Evolutionary conservation across 1,140 invertebrate genomes (phyloP).

Genomic region (Anthonomus grandis): DNA sequence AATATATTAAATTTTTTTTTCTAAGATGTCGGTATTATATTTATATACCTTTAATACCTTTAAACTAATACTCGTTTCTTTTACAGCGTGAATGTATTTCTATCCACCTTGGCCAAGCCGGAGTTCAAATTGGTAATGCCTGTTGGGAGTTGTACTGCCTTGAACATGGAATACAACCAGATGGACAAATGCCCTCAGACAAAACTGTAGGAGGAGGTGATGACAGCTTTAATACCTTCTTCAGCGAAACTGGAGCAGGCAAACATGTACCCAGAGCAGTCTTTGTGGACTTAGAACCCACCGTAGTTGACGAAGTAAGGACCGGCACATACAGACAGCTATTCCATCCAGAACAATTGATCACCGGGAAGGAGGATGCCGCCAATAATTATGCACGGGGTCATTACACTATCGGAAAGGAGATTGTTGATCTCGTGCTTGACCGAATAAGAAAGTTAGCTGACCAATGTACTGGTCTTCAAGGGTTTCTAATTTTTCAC

Average conservation of each 20-base stretch:
- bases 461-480: conserved; percentile 81
- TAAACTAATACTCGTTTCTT: background rate
- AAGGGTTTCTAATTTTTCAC: conserved; percentile 88
- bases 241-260: conserved; percentile 83
- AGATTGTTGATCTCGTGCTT: conserved; percentile 77
- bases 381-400: conserved; percentile 48
- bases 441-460: conserved; percentile 77
- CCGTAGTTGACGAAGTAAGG: conserved; percentile 82
- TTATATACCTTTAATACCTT: no score
- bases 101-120: background rate
- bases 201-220: conserved; percentile 64
- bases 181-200: conserved; percentile 1
- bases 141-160: no score
- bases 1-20: no score
- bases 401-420: conserved; percentile 90
- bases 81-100: background rate
- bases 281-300: conserved; percentile 85
- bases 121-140: no score
- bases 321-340: conserved; percentile 80
- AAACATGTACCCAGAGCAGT: conserved; percentile 84
- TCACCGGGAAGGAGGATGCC: conserved; percentile 72
- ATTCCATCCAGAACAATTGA: conserved; percentile 78
- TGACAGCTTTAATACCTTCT: conserved; percentile 87
- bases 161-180: background rate
- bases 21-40: no score